Conservation (phyloP, 2,113 vertebrate species). For the Calyptomena viridis region DNA sequence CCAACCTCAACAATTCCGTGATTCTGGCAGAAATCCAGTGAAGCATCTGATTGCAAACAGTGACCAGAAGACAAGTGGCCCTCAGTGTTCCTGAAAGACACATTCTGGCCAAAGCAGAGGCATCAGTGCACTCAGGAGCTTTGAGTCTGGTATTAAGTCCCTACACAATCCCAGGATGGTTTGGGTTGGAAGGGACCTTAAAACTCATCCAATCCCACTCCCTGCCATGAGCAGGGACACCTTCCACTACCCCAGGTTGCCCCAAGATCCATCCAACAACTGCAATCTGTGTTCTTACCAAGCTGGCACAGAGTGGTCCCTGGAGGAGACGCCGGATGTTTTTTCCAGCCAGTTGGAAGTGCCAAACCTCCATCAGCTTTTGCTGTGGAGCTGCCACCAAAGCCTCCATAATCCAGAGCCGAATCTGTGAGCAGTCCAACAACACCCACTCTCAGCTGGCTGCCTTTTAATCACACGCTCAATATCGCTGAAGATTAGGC, state of each 20-base stretch:
- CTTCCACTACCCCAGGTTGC: neutral
- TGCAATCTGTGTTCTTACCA: neutral
- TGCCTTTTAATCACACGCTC: conserved; percentile 58
- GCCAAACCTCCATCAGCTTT: neutral
- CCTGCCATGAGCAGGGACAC: neutral
- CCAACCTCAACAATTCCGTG: neutral
- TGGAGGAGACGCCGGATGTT: neutral
- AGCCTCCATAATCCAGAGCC: neutral
- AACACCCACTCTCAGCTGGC: conserved; percentile 18
- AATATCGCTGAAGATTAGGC: conserved; percentile 46
- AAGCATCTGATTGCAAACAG: neutral
- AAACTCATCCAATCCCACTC: neutral
- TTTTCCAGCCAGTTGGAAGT: neutral
- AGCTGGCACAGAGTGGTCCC: neutral
- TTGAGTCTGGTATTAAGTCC: accelerated
- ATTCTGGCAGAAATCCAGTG: neutral
- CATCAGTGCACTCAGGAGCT: neutral
- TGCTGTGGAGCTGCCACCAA: conserved; percentile 5
- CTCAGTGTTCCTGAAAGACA: neutral
- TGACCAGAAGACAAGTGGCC: neutral
- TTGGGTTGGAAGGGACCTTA: neutral
- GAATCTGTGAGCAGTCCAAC: conserved; percentile 4
- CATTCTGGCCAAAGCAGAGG: neutral
- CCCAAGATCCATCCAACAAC: neutral
- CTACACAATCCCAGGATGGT: accelerated